Base-by-base conservation (phyloP, 2,113 vertebrate genomes). In the Pomatostomus ruficeps region DNA sequence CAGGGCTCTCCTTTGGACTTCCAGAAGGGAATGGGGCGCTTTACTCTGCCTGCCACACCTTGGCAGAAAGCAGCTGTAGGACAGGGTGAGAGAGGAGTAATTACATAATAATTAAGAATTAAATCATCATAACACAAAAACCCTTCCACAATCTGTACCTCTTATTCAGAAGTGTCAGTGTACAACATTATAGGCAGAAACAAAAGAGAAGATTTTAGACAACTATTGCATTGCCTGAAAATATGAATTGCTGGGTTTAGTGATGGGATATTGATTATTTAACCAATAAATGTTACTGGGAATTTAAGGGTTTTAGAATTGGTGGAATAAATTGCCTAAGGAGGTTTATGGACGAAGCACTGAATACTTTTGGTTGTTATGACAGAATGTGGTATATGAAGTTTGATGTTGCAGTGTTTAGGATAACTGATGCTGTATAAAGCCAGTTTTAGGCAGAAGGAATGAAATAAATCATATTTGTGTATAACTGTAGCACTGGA, bases 281-380 rank as follows among this genome's bases (percentile, higher is more conserved):
- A 75, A 45, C 54, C 76, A 54, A 87, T 68, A 81, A 77, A 79
- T 55, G 95, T 46, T 48, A 61, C 36, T 46, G 36, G 46, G 70
- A 58, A 80, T 40, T 70, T 85, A 63, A 91, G 54, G 33, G 16
- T 21, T 84, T n/a, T 75, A 65, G 35, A 25, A 93, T 45, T 73
- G 54, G 19, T 16, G 35, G 33, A 59, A 31, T 54, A 63, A 61
- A 43, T 62, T 83, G 40, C 52, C 43, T 65, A 42, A 80, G 48
- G 54, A 57, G 72, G 43, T 28, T 83, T 68, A 81, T 52, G 90
- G 80, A 67, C 70, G 29, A 65, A 66, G 46, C 31, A 40, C 11
- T n/a, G 78, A 62, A 13, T 24, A 17, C 36, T 70, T 46, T 13
- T 28, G 4, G 7, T 9, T 96, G 52, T 61, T 61, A 18, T 17